Conservation (phyloP, 2,797 vertebrate genomes). For the Coregonus ussuriensis region DNA sequence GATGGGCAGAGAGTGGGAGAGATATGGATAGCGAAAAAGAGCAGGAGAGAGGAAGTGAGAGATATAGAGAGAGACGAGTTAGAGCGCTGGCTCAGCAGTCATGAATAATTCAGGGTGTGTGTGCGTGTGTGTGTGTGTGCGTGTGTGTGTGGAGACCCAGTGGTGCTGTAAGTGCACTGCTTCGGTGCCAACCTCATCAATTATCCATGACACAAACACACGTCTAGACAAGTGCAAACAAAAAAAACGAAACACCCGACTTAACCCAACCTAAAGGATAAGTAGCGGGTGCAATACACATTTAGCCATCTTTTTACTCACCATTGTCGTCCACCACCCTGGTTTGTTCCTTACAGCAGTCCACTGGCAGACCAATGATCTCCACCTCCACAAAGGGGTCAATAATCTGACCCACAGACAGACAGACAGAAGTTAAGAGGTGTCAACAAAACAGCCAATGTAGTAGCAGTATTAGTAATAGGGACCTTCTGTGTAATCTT, state of each 20-base stretch:
- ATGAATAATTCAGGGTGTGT: conserved; percentile 62
- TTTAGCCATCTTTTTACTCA: conserved; percentile 62
- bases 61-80: conserved; percentile 5
- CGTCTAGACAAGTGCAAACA: conserved; percentile 7
- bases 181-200: conserved; percentile 51
- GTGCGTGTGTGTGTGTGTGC: neutral
- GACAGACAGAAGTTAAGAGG: neutral
- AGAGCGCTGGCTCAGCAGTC: conserved; percentile 45
- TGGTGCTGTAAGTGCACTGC: conserved; percentile 47
- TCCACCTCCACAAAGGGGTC: conserved; percentile 99
- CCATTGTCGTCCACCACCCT: conserved; percentile 97
- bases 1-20: neutral
- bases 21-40: conserved; percentile 5
- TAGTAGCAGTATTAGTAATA: no score
- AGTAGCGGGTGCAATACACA: neutral
- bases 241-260: conserved; percentile 1
- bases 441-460: neutral
- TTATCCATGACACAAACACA: conserved; percentile 45
- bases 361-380: conserved; percentile 90
- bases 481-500: neutral
- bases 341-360: conserved; percentile 96
- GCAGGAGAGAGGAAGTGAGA: neutral
- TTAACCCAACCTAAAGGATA: neutral
- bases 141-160: conserved; percentile 26
- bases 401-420: conserved; percentile 85